Percentiles rank a stretch among this genome's conserved stretches.
Conservation (phyloP, 2,797 vertebrate species). For the Alca torda region DNA sequence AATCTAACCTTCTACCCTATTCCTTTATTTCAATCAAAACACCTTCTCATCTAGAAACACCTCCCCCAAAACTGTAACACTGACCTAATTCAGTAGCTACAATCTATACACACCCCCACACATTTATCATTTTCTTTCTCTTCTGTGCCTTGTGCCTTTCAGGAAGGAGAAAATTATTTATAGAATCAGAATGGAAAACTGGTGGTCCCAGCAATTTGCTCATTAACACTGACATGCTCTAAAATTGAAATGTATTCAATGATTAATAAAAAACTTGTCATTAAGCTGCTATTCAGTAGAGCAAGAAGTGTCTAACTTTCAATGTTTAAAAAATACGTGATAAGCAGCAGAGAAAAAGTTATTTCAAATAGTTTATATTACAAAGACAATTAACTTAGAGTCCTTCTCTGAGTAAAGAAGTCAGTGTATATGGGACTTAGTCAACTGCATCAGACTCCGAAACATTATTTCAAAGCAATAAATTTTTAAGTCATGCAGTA, state of each 20-base stretch:
- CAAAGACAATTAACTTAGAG: not conserved
- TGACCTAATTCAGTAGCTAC: conserved; percentile 50
- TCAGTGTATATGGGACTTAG: not conserved
- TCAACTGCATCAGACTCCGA: not conserved
- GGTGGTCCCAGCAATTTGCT: not conserved
- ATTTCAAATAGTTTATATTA: not conserved
- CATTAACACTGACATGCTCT: not conserved
- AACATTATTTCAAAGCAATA: not conserved
- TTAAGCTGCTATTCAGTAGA: not conserved
- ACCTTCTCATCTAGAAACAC: conserved; percentile 3
- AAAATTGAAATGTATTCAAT: not conserved
- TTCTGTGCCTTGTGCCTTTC: not conserved
- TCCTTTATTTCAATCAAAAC: not conserved
- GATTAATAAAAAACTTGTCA: not conserved
- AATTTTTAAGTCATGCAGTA: not conserved
- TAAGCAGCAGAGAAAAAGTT: not conserved
- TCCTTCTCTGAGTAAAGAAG: not conserved
- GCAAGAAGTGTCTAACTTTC: not conserved
- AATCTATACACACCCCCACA: not conserved
- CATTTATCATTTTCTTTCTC: conserved; percentile 1
- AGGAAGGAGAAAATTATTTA: not conserved
- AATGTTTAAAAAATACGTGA: not conserved
- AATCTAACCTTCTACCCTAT: not conserved
- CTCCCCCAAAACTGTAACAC: conserved; percentile 48
- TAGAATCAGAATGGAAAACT: not conserved